Evolutionary conservation across 2,797 vertebrate species (phyloP).

Genomic region (Hypotaenidia philippensis): DNA sequence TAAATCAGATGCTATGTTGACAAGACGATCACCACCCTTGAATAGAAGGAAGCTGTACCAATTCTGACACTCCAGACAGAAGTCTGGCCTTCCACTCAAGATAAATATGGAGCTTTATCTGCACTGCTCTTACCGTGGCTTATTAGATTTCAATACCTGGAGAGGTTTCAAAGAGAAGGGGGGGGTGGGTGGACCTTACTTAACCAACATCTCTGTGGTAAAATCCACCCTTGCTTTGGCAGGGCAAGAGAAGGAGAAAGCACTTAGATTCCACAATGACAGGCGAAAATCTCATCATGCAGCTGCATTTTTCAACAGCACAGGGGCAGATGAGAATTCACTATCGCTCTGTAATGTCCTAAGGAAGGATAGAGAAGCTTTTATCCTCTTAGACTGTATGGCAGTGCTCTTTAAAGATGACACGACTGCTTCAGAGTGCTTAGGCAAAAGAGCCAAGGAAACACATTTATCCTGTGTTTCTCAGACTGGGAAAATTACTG

Average conservation of each 20-base stretch:
- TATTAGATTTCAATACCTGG: constrained; percentile 33
- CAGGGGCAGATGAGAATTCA: background rate
- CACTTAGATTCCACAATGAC: background rate
- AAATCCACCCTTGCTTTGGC: constrained; percentile 8
- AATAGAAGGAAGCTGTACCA: constrained; percentile 73
- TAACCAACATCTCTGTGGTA: background rate
- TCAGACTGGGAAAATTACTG: background rate
- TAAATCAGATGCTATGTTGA: constrained; percentile 48
- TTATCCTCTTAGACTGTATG: background rate
- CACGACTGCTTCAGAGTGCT: background rate
- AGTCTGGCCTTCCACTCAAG: constrained; percentile 63
- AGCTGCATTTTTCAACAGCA: background rate
- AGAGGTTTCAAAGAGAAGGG: constrained; percentile 15
- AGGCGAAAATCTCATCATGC: background rate
- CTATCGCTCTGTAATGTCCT: background rate
- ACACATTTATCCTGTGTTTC: background rate
- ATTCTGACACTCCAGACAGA: constrained; percentile 53
- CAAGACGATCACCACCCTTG: constrained; percentile 57
- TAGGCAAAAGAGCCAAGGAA: background rate
- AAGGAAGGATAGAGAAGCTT: background rate
- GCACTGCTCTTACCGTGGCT: background rate
- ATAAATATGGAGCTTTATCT: constrained; percentile 68
- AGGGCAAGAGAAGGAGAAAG: background rate
- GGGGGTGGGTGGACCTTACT: background rate
- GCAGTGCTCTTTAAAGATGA: background rate